phyloP scores from a whole-genome alignment of 2,888 invertebrate species.

The Tenthredo distinguenda region DNA sequence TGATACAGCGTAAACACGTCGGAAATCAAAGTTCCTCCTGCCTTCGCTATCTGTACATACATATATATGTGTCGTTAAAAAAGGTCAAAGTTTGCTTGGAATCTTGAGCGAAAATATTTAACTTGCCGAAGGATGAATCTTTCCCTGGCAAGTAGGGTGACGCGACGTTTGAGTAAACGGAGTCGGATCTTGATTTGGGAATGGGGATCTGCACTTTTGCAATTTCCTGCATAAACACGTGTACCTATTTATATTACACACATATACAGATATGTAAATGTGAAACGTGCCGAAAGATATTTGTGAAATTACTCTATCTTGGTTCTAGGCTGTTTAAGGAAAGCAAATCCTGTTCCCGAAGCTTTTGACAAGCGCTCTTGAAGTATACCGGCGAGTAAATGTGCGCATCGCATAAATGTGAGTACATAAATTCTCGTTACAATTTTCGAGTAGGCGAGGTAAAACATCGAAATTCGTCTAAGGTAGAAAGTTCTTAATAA shows the following conservation, averaged over 20 bases:
- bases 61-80: background rate
- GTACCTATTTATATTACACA: background rate
- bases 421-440: slow-evolving; percentile 1
- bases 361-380: background rate
- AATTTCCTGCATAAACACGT: background rate
- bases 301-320: slow-evolving; percentile 5
- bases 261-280: background rate
- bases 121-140: background rate
- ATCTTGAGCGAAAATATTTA: background rate
- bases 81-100: background rate
- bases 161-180: background rate
- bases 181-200: background rate
- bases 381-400: background rate
- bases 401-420: background rate
- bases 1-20: background rate
- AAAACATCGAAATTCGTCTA: slow-evolving; percentile 2
- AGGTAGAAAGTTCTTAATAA: slow-evolving; percentile 17
- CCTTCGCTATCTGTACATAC: background rate
- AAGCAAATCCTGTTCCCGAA: background rate
- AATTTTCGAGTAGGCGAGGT: background rate
- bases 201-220: slow-evolving; percentile 27
- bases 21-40: background rate
- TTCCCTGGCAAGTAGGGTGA: background rate
- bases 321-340: background rate
- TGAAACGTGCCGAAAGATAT: slow-evolving; percentile 5